A percentile compares a stretch with the other conserved stretches of the same genome.
phyloP scores from a whole-genome alignment of 2,113 vertebrate species.

The Microcebus ravelobensis region DNA sequence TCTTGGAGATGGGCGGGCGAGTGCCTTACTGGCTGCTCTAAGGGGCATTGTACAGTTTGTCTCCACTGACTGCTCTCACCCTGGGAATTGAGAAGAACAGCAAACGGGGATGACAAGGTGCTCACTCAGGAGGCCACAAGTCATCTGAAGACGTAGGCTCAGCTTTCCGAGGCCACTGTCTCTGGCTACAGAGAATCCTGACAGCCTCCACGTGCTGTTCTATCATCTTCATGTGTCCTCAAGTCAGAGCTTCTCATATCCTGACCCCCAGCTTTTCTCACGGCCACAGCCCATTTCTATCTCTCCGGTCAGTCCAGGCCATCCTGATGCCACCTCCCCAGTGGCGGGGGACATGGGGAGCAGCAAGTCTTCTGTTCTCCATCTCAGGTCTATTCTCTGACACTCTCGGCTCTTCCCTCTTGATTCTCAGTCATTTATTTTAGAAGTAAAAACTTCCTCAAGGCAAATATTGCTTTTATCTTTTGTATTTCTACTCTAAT shows the following conservation, averaged over 20 bases:
- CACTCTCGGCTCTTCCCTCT: neutral
- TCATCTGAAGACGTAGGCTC: neutral
- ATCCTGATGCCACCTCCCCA: neutral
- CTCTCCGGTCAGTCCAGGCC: neutral
- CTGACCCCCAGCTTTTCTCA: neutral
- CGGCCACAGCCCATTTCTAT: neutral
- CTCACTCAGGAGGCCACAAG: neutral
- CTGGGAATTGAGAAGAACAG: neutral
- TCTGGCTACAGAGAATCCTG: neutral
- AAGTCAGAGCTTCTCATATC: neutral
- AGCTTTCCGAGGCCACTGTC: neutral
- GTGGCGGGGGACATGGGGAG: neutral
- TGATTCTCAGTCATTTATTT: neutral
- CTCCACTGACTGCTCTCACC: neutral
- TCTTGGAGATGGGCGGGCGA: neutral
- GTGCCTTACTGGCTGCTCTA: neutral
- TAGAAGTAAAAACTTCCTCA: neutral
- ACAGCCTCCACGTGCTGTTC: neutral
- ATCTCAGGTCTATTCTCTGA: neutral
- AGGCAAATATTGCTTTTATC: slow-evolving; percentile 30
- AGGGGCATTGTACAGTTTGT: neutral
- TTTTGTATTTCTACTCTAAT: neutral
- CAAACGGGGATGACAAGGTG: neutral
- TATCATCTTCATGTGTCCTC: neutral
- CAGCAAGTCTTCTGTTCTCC: neutral